These are phyloP conservation scores for Gambusia affinis DNA, from an alignment of 2,113 vertebrate genomes.

Conservation along the genomic window DNA sequence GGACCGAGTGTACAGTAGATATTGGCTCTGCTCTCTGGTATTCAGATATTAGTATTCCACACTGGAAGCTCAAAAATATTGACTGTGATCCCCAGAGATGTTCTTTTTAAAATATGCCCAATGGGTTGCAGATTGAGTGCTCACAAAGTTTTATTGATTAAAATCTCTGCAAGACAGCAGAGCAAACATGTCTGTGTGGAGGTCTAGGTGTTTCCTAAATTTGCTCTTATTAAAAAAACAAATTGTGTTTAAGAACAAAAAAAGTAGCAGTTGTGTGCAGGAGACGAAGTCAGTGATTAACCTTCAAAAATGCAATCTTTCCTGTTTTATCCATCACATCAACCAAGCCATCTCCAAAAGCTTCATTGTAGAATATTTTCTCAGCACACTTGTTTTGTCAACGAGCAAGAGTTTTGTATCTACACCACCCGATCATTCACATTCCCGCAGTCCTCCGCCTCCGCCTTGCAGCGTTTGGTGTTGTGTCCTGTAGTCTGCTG, in stretches of 20 bases:
- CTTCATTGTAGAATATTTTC: neutral
- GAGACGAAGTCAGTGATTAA: neutral
- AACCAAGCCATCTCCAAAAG: neutral
- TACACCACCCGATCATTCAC: conserved; percentile 15
- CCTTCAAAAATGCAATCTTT: neutral
- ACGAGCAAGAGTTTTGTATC: neutral
- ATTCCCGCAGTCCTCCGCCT: conserved; percentile 44
- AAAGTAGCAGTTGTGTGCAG: no score
- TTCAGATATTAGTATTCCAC: neutral
- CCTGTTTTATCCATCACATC: neutral
- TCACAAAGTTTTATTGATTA: neutral
- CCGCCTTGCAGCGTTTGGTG: conserved; percentile 21
- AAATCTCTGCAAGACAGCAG: neutral
- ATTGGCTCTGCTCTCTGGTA: neutral
- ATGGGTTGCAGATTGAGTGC: neutral
- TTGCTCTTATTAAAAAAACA: neutral
- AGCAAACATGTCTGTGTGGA: neutral
- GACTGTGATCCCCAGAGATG: neutral
- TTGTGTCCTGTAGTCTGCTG: conserved; percentile 48
- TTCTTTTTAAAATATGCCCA: neutral
- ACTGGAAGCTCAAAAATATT: neutral
- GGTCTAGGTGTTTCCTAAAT: neutral
- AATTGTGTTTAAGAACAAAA: no score
- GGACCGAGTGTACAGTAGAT: no score
- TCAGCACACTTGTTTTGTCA: neutral